Percentiles rank a stretch among this genome's conserved stretches.
phyloP scores from a whole-genome alignment of 1,140 invertebrate species.

The Drosophila parvula region DNA sequence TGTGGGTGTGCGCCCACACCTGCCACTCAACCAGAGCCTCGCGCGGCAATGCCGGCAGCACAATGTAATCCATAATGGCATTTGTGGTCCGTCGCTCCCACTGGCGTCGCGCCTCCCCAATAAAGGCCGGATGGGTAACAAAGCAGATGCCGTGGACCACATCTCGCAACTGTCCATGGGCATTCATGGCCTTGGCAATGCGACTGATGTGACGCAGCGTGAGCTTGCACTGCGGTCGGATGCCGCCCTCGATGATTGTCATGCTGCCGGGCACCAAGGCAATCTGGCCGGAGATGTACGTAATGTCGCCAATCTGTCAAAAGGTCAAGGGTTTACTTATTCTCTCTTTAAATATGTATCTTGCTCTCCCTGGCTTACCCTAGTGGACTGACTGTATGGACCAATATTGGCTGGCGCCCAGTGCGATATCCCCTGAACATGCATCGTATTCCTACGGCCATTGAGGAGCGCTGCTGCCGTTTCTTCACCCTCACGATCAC shows the following conservation, averaged over 20 bases:
- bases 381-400: constrained; percentile 96
- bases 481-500: constrained; percentile 49
- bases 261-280: constrained; percentile 94
- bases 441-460: constrained; percentile 88
- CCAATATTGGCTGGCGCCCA: constrained; percentile 98
- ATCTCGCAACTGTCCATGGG: constrained; percentile 89
- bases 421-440: constrained; percentile 97
- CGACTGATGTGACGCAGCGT: constrained; percentile 92
- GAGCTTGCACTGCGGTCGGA: constrained; percentile 91
- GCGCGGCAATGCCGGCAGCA: constrained; percentile 91
- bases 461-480: constrained; percentile 50
- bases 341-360: background rate
- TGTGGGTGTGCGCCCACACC: constrained; percentile 94
- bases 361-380: constrained; percentile 82
- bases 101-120: constrained; percentile 89
- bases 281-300: constrained; percentile 96
- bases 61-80: constrained; percentile 93
- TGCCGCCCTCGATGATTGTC: constrained; percentile 88
- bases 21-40: constrained; percentile 96
- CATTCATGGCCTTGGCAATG: constrained; percentile 91
- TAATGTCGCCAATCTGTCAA: constrained; percentile 88
- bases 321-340: background rate
- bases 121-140: constrained; percentile 88
- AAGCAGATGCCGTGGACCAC: constrained; percentile 94
- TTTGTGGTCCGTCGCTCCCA: constrained; percentile 94